Percentiles rank a stretch among this genome's conserved stretches.
These are phyloP conservation scores for Pediacus dermestoides DNA, from an alignment of 2,888 invertebrate genomes.

Conservation along the genomic window DNA sequence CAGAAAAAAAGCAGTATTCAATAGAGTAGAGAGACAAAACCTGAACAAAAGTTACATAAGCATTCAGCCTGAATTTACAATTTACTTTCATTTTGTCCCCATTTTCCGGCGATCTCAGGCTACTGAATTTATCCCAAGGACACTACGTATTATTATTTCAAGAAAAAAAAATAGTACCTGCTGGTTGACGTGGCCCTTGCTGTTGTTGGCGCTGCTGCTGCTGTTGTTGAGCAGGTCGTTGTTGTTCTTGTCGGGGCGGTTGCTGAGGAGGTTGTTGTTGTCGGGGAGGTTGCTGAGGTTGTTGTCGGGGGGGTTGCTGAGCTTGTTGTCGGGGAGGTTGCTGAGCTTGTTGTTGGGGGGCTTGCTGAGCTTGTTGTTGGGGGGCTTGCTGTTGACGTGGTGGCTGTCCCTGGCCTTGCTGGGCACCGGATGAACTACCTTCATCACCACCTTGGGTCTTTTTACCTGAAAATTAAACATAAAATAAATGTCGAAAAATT, in stretches of 20 bases:
- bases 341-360: conserved; percentile 10
- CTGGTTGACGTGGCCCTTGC: conserved; percentile 12
- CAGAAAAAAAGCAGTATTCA: too few species aligned
- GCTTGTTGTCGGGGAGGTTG: conserved; percentile 10
- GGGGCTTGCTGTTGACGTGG: conserved; percentile 11
- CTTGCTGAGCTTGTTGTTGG: conserved; percentile 8
- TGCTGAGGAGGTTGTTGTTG: conserved; percentile 17
- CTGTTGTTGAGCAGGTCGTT: conserved; percentile 12
- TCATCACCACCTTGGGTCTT: background rate
- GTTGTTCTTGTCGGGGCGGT: conserved; percentile 17
- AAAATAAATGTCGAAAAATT: too few species aligned
- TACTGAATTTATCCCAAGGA: too few species aligned
- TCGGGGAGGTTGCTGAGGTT: conserved; percentile 18
- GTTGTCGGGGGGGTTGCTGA: conserved; percentile 11
- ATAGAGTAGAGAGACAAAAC: too few species aligned
- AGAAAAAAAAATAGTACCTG: too few species aligned
- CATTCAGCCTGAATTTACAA: too few species aligned
- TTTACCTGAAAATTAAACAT: background rate
- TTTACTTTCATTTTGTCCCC: too few species aligned
- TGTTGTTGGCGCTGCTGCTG: conserved; percentile 9
- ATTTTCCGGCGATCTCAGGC: too few species aligned
- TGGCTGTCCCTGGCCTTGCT: conserved; percentile 9
- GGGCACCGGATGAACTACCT: background rate
- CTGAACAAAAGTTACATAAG: too few species aligned
- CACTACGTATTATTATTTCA: too few species aligned